Evolutionary conservation across 2,888 invertebrate species (phyloP).

Genomic region (Andrena minutula): DNA sequence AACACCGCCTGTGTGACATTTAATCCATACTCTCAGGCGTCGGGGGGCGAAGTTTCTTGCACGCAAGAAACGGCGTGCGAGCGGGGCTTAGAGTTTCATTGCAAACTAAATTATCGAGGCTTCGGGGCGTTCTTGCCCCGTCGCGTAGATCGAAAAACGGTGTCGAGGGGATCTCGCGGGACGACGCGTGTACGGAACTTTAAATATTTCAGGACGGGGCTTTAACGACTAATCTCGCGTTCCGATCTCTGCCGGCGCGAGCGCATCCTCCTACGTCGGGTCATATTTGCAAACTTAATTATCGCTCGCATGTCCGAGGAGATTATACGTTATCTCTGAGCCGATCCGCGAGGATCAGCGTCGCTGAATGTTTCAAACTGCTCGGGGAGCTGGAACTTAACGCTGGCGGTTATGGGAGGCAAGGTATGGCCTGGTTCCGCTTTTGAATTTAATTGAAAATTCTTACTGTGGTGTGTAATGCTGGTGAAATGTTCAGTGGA

Average conservation of each 20-base stretch:
- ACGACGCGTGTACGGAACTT: slow-evolving; percentile 5
- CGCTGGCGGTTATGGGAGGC: not conserved
- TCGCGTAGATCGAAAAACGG: slow-evolving; percentile 26
- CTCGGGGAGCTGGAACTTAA: not conserved
- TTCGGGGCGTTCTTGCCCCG: slow-evolving; percentile 21
- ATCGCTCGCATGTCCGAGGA: slow-evolving; percentile 14
- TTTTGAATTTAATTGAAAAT: not conserved
- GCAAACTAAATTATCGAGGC: slow-evolving; percentile 58
- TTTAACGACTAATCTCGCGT: slow-evolving; percentile 39
- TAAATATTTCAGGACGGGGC: slow-evolving; percentile 48
- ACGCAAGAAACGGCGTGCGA: slow-evolving; percentile 48
- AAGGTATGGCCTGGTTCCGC: not conserved
- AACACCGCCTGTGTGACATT: slow-evolving; percentile 52
- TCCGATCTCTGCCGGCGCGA: slow-evolving; percentile 32
- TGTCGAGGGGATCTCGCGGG: slow-evolving; percentile 1
- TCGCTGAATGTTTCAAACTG: slow-evolving; percentile 16
- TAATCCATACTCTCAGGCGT: slow-evolving; percentile 47
- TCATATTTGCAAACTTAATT: slow-evolving; percentile 59
- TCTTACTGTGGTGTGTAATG: not conserved
- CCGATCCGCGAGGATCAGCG: slow-evolving; percentile 9
- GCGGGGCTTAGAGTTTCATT: slow-evolving; percentile 51
- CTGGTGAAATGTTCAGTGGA: not conserved
- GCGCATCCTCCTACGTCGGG: slow-evolving; percentile 9
- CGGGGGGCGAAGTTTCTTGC: slow-evolving; percentile 47
- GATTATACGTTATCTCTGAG: slow-evolving; percentile 33